Evolutionary conservation across 1,140 invertebrate genomes (phyloP).

Genomic region (Mya arenaria): DNA sequence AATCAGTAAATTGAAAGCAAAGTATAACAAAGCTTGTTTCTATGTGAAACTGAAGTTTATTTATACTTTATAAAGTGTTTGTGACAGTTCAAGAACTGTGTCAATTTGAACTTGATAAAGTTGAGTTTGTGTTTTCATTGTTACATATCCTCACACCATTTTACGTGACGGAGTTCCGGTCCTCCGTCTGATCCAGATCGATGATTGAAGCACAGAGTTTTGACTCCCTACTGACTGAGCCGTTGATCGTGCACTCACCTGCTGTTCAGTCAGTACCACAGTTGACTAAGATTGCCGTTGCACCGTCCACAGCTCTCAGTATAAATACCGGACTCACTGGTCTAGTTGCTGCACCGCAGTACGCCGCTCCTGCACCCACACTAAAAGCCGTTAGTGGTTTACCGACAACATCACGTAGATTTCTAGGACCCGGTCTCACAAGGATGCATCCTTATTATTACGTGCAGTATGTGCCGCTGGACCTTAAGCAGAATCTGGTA

Average conservation of each 20-base stretch:
- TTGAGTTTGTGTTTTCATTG: too few relatives aligned
- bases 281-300: constrained; percentile 5
- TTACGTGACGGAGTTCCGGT: background rate
- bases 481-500: constrained; percentile 67
- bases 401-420: constrained; percentile 26
- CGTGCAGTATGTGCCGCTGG: constrained; percentile 74
- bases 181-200: constrained; percentile 40
- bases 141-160: too few relatives aligned
- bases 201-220: constrained; percentile 56
- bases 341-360: constrained; percentile 2
- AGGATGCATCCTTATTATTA: constrained; percentile 77
- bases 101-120: too few relatives aligned
- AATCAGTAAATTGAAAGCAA: too few relatives aligned
- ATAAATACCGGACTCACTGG: constrained; percentile 51
- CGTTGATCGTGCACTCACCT: constrained; percentile 24
- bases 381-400: constrained; percentile 28
- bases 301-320: constrained; percentile 14
- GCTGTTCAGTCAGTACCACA: constrained; percentile 35
- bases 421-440: constrained; percentile 58
- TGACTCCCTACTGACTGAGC: constrained; percentile 43
- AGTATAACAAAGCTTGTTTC: too few relatives aligned
- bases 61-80: too few relatives aligned
- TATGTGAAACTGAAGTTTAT: too few relatives aligned
- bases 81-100: too few relatives aligned
- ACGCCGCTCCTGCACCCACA: constrained; percentile 41